Evolutionary conservation across 2,888 invertebrate genomes (phyloP), one percentile per base, ranked within the genome.

Genomic region (Leucophenga montana): DNA sequence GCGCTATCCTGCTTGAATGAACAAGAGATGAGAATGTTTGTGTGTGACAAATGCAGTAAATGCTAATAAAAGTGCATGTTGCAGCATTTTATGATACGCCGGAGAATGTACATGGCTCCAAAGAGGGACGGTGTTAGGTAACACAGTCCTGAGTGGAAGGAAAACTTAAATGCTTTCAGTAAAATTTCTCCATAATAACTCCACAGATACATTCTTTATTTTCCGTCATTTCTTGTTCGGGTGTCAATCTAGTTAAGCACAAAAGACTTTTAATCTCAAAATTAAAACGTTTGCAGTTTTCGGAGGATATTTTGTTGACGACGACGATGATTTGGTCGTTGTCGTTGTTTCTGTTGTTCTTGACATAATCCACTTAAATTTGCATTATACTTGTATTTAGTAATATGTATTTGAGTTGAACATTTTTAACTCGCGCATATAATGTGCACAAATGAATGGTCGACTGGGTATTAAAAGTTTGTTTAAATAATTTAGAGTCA

Each of bases 211-310:
- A 20, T 22, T n/a, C 6, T 27, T 57, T 56, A 11, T 39, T 57
- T 20, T n/a, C 74, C 73, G 79, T 73, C 80, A 76, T 50, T 50
- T 50, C 50, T 18, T 50, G 62, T 48, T 22, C 46, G 62, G 62
- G 48, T 80, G 80, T 78, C 78, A 75, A 81, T 80, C 81, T 82
- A 82, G 81, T 83, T 81, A 81, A 83, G 81, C 83, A 78, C 81
- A 81, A 81, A 81, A 80, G 78, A 68, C 82, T 83, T 84, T 84
- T 84, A 83, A 83, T 83, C 83, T 83, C 75, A 78, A 84, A 83
- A 84, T 84, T 82, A 84, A 84, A 84, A 82, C 83, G 84, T 84
- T 84, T 84, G 80, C 83, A 77, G 82, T 83, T 83, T 83, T 78
- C 79, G 72, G 33, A 77, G 74, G 69, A 73, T 82, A 84, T 46